Evolutionary conservation across 2,888 invertebrate species (phyloP).

Genomic region (Macrophya alboannulata): DNA sequence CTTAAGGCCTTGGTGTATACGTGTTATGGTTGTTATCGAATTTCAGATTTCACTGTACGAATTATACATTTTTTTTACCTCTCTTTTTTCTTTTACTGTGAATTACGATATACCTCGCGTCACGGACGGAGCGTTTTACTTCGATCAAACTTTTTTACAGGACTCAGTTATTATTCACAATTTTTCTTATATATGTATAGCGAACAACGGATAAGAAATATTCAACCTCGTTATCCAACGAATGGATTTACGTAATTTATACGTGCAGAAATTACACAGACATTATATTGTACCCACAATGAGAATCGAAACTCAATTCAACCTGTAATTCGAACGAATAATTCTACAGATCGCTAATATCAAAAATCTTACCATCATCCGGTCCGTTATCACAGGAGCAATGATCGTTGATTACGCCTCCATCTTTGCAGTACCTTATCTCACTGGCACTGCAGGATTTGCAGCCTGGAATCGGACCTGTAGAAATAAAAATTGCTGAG

Average conservation of each 20-base stretch:
- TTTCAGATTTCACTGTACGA: background rate
- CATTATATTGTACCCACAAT: too few species aligned
- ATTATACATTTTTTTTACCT: background rate
- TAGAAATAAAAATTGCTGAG: constrained; percentile 70
- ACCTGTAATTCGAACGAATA: background rate
- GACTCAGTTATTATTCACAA: background rate
- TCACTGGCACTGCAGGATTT: constrained; percentile 84
- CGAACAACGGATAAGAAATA: background rate
- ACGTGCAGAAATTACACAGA: too few species aligned
- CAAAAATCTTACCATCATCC: constrained; percentile 80
- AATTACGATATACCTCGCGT: background rate
- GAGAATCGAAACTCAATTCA: background rate
- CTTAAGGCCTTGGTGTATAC: background rate
- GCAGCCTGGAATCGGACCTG: constrained; percentile 82
- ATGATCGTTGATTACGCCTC: constrained; percentile 83
- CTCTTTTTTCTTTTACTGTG: background rate
- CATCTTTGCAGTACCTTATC: constrained; percentile 84
- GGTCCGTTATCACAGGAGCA: constrained; percentile 83
- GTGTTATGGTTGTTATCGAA: background rate
- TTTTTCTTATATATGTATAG: background rate
- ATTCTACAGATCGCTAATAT: too few species aligned
- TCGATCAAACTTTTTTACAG: background rate
- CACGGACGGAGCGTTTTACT: background rate
- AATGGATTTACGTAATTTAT: background rate
- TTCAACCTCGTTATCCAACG: background rate